Percentiles rank a stretch among this genome's conserved stretches.
These are phyloP conservation scores for Apostichopus parvimensis DNA, from an alignment of 35 echinoderm and acorn worm species.

Conservation along the genomic window DNA sequence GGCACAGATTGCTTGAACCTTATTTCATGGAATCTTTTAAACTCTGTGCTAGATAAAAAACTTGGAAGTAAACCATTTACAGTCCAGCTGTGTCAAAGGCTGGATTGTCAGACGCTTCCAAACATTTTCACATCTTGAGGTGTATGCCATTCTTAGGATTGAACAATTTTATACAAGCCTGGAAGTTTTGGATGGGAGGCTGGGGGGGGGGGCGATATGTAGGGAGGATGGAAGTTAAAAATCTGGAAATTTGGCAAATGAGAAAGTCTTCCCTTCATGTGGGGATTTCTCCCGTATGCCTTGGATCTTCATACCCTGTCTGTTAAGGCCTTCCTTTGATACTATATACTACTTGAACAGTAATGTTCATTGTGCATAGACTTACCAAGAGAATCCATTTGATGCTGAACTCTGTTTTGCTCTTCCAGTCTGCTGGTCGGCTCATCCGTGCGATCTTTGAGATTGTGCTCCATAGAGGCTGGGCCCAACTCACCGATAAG, in stretches of 20 bases:
- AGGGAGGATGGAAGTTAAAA: no score
- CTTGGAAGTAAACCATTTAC: constrained; percentile 10
- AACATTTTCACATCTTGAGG: background rate
- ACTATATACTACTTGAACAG: no score
- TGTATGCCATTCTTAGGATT: no score
- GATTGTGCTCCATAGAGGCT: constrained; percentile 92
- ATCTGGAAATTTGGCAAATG: no score
- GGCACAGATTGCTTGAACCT: background rate
- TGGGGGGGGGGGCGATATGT: no score
- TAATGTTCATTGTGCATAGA: no score
- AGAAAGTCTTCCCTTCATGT: no score
- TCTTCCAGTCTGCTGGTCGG: constrained; percentile 90
- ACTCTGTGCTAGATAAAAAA: background rate
- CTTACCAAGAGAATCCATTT: background rate
- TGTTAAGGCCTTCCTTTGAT: no score
- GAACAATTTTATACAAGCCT: no score
- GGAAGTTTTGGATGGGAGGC: no score
- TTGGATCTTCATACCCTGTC: no score
- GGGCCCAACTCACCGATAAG: constrained; percentile 95
- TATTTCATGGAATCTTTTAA: background rate
- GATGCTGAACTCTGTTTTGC: background rate
- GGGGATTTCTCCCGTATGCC: no score
- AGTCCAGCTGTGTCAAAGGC: background rate
- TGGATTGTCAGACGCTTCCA: background rate
- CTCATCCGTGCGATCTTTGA: constrained; percentile 94